Evolutionary conservation across 2,888 invertebrate species (phyloP), one percentile per base, ranked within the genome.

Genomic region (Heliconius ethilla): DNA sequence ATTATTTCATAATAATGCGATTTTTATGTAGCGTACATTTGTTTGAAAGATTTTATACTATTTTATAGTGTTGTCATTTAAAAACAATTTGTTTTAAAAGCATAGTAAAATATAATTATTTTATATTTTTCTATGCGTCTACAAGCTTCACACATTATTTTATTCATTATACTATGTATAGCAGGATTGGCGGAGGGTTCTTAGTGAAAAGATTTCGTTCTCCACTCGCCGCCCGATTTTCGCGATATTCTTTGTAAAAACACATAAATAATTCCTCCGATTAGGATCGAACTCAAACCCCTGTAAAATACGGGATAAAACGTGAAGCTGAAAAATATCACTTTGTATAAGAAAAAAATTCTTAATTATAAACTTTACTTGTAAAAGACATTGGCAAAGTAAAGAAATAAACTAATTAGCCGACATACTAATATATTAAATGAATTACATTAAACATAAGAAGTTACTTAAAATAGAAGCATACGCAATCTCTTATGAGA

Each of bases 381-480:
- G 9, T 10, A n/a, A 13, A 11, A 62, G 11, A 4, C 13, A 13
- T 1, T 2, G 27, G 25, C 15, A 29, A 63, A 63, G 27, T 13
- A 63, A 63, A 65, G 27, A 65, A 29, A 18, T 65, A 15, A 29
- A 29, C 27, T 7, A 18, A 65, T 65, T 65, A 65, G 25, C n/a
- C 13, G 3, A 63, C 25, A 27, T 63, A 27, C 13, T 25, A 63
- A 63, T 25, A 6, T 63, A 25, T 63, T 63, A 62, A 27, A 72
- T 51, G 10, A 22, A 22, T 25, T 55, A 11, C n/a, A 37, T 55
- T 55, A 25, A 37, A 73, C 33, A 25, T 62, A 59, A 70, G 29
- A 45, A 27, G 7, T 25, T 27, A 72, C 72, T 37, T 73, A 11
- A 62, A 63, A 73, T 73, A 73, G 59, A 59, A n/a, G n/a, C 72